Evolutionary conservation across 1,140 invertebrate species (phyloP), one percentile per base, ranked within the genome.

Genomic region (Agraylea sexmaculata): DNA sequence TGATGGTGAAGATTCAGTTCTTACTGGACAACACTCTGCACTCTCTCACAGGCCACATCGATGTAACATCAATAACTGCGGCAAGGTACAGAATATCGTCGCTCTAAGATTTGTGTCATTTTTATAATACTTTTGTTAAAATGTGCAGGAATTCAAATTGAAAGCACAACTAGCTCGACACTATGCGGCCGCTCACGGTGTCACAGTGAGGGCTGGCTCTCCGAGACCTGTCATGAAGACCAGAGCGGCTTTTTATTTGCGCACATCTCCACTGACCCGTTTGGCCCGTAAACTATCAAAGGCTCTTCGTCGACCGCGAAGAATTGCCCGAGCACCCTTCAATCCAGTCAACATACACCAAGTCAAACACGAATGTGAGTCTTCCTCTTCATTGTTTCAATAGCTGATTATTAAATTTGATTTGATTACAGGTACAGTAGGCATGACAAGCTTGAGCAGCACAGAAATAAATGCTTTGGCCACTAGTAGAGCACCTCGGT

Each of bases 221-320:
- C 86, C 87, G 2, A 69, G 89, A 23, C 90, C 91, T 16, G 86
- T 95, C 0, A 92, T 95, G 87, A 95, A 95, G 67, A 95, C 92
- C 27, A 74, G 91, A 51, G 90, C 91, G 45, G 91, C 91, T 18
- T 95, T 95, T 67, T 95, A 92, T 68, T 69, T 96, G 49, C 78
- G 84, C 54, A 91, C 85, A 3, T 91, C 89, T 47, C 78, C 85
- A 22, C 68, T 91, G 50, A 92, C 90, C 28, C 74, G 87, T 46
- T 75, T 93, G 13, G 88, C 90, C 16, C 75, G 92, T 28, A 70
- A 84, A 36, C 67, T 93, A 31, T 91, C 87, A 58, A 74, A 80
- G 38, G 77, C 83, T 43, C 77, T 92, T 47, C 75, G 94, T 45
- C 77, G 81, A 45, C 81, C 86, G 6, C 64, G 85, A 22, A 88